These are phyloP conservation scores for human (Homo sapiens) DNA, from an alignment of 2,113 vertebrate species.

Conservation along the genomic window GRCh38 chr5:27183501-27184000, in stretches of 20 bases:
- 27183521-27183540: not conserved
- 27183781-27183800: not conserved
- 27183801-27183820: not conserved
- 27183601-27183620: not conserved
- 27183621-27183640: not conserved
- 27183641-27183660: not conserved
- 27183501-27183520: not conserved
- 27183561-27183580: not conserved
- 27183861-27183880: accelerated
- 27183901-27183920: not conserved
- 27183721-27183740: not conserved
- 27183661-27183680: not conserved
- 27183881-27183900: not conserved
- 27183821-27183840: not conserved
- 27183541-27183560: not conserved
- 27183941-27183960: not conserved
- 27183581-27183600: not conserved
- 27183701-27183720: not conserved
- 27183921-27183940: not conserved
- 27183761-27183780: not conserved
- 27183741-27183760: not conserved
- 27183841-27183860: not conserved
- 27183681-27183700: not conserved
- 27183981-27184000: not conserved
- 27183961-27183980: not conserved